Conservation (phyloP, 2,797 vertebrate genomes). For the Chaunax sp. region DNA sequence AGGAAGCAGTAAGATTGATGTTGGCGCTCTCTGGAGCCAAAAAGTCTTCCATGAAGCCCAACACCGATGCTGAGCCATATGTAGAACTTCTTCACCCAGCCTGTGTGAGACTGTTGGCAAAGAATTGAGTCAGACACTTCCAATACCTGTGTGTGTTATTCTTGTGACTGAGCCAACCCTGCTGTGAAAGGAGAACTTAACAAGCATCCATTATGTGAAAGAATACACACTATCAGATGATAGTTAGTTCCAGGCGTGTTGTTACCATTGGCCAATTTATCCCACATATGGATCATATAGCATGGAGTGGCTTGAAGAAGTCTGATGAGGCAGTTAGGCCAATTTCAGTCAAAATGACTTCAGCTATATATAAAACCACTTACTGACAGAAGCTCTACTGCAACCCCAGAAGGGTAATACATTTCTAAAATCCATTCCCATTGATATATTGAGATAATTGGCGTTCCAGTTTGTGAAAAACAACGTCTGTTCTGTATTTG, state of each 20-base stretch:
- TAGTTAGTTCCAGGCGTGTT: constrained; percentile 53
- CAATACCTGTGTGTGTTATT: constrained; percentile 86
- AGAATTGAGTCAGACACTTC: constrained; percentile 84
- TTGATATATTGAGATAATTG: constrained; percentile 1
- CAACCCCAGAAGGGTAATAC: constrained; percentile 13
- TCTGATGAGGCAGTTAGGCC: constrained; percentile 42
- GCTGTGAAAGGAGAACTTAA: constrained; percentile 55
- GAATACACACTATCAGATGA: constrained; percentile 65
- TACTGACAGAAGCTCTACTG: constrained; percentile 36
- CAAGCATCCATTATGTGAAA: constrained; percentile 71
- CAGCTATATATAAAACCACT: constrained; percentile 18
- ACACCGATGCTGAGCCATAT: constrained; percentile 75
- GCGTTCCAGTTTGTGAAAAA: not conserved
- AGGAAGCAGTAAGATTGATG: constrained; percentile 89
- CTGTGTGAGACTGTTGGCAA: constrained; percentile 77
- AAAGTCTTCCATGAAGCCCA: constrained; percentile 89
- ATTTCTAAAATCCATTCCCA: constrained; percentile 18
- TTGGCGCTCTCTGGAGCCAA: constrained; percentile 86
- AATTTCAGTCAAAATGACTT: constrained; percentile 43
- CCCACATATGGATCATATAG: constrained; percentile 21
- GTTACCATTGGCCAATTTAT: constrained; percentile 41
- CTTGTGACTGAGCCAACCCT: constrained; percentile 66
- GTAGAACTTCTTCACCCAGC: constrained; percentile 73
- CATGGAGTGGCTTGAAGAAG: constrained; percentile 15
- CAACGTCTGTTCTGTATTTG: not conserved